Evolutionary conservation across 2,888 invertebrate genomes (phyloP).

Genomic region (Alsophila aescularia): DNA sequence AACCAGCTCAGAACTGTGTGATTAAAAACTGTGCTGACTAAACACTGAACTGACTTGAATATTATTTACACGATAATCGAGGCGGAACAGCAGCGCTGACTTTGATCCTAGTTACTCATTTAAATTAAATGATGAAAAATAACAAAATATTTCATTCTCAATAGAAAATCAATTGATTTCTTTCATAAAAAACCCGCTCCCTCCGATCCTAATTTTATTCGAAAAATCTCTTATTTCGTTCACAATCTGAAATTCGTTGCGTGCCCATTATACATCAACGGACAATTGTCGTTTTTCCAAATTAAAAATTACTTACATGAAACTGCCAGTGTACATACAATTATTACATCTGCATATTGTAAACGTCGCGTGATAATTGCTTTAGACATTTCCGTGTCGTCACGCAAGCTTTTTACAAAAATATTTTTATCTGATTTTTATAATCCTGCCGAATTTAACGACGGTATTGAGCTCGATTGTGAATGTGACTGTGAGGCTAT

Average conservation of each 20-base stretch:
- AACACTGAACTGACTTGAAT: no score
- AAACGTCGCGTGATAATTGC: constrained; percentile 40
- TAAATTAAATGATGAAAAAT: no score
- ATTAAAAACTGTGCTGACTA: no score
- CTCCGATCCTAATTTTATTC: constrained; percentile 7
- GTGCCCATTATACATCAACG: constrained; percentile 29
- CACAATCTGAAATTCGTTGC: constrained; percentile 11
- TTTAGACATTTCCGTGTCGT: constrained; percentile 33
- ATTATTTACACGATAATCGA: no score
- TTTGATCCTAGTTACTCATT: no score
- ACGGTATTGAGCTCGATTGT: neutral
- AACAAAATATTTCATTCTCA: neutral
- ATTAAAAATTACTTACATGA: constrained; percentile 25
- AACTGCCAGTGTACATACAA: constrained; percentile 19
- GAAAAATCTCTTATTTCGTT: neutral
- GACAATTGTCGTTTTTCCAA: constrained; percentile 25
- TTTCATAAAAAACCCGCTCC: neutral
- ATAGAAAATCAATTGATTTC: neutral
- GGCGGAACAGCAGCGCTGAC: no score
- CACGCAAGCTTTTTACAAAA: constrained; percentile 38
- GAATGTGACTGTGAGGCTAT: constrained; percentile 6
- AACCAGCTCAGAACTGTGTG: no score
- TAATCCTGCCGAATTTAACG: constrained; percentile 8
- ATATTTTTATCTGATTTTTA: constrained; percentile 25
- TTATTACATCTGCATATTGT: constrained; percentile 36